phyloP scores from a whole-genome alignment of 2,888 invertebrate species.

The Eurois occulta region DNA sequence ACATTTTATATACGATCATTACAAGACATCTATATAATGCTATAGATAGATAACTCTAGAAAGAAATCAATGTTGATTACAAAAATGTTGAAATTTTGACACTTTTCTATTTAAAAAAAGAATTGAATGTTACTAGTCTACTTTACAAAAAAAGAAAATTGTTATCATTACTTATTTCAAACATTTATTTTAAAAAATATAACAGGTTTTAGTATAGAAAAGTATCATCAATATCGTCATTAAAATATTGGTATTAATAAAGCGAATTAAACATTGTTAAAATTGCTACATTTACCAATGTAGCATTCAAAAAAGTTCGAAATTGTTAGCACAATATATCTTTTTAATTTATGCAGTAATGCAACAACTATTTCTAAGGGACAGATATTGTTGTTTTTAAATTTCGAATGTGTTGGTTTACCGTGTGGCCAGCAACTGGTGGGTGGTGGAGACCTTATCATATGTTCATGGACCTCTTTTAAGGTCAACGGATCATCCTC shows the following conservation, averaged over 20 bases:
- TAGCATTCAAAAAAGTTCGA: slow-evolving; percentile 25
- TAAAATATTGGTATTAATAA: neutral
- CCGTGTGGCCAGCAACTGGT: slow-evolving; percentile 93
- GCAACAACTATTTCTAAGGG: slow-evolving; percentile 15
- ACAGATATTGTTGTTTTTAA: slow-evolving; percentile 3
- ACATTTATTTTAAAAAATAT: slow-evolving; percentile 26
- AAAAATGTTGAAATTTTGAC: neutral
- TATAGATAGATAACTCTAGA: slow-evolving; percentile 27
- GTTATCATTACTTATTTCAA: neutral
- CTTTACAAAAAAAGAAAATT: slow-evolving; percentile 29
- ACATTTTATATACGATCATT: slow-evolving; percentile 20
- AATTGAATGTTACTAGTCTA: slow-evolving; percentile 3
- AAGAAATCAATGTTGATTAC: too few species aligned
- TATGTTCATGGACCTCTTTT: slow-evolving; percentile 95
- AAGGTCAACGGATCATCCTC: slow-evolving; percentile 94
- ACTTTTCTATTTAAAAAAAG: neutral
- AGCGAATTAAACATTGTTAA: slow-evolving; percentile 22
- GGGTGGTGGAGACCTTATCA: slow-evolving; percentile 95
- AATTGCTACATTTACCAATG: slow-evolving; percentile 38
- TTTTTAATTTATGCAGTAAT: slow-evolving; percentile 39
- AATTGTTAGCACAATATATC: slow-evolving; percentile 46
- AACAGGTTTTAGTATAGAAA: slow-evolving; percentile 3
- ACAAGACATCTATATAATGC: slow-evolving; percentile 3
- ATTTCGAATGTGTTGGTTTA: slow-evolving; percentile 66
- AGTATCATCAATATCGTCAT: neutral